Conservation (phyloP, 1,140 invertebrate genomes). For the Dysdera silvatica region DNA sequence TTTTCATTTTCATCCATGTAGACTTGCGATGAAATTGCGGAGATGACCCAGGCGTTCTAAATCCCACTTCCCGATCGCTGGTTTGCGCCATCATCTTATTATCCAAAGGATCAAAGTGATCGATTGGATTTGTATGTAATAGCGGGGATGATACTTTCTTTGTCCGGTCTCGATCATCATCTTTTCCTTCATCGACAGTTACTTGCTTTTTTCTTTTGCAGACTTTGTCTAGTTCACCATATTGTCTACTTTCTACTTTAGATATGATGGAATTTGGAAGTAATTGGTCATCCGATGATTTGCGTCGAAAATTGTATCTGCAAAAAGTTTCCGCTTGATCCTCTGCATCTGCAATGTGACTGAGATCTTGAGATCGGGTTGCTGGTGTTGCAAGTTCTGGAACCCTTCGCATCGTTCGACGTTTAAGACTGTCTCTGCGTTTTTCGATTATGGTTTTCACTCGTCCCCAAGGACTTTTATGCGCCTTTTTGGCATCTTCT, state of each 20-base stretch:
- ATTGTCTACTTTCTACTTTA: no score
- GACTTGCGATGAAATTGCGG: conserved; percentile 46
- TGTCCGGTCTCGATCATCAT: neutral
- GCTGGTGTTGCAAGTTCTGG: neutral
- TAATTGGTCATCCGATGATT: neutral
- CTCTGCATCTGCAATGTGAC: neutral
- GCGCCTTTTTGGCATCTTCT: conserved; percentile 11
- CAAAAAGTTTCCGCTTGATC: neutral
- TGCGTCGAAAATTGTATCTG: neutral
- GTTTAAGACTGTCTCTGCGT: conserved; percentile 19
- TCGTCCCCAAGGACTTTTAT: conserved; percentile 25
- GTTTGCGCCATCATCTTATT: neutral
- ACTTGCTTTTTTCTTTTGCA: neutral
- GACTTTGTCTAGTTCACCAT: no score
- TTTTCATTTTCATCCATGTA: conserved; percentile 64
- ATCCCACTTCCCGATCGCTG: neutral
- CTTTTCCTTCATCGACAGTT: neutral
- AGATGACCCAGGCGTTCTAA: conserved; percentile 40
- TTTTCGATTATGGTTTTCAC: conserved; percentile 27
- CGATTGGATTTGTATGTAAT: neutral
- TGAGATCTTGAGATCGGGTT: neutral
- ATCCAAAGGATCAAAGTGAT: neutral
- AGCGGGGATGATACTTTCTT: no score
- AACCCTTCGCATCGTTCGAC: neutral
- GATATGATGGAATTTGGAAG: neutral